phyloP scores from a whole-genome alignment of 1,140 invertebrate species.

The Cyclina sinensis region DNA sequence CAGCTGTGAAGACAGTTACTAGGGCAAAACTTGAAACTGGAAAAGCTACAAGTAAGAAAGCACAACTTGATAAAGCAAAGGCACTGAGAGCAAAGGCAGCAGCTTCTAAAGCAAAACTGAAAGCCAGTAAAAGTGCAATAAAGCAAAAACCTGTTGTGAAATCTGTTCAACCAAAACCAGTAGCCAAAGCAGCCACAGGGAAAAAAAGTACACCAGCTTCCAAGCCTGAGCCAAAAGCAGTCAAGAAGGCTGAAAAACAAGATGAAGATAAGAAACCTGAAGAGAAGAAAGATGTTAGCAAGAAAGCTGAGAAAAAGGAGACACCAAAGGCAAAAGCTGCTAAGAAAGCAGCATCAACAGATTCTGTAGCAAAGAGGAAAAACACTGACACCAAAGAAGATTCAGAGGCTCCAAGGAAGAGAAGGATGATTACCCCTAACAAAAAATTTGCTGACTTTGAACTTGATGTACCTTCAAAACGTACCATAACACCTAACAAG shows the following conservation, averaged over 20 bases:
- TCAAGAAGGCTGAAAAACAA: neutral
- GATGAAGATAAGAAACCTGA: neutral
- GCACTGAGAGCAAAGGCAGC: neutral
- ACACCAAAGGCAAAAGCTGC: neutral
- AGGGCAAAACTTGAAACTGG: conserved; percentile 35
- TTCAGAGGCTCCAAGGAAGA: conserved; percentile 55
- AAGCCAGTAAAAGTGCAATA: conserved; percentile 21
- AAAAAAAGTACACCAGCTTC: conserved; percentile 7
- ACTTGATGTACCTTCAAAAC: conserved; percentile 49
- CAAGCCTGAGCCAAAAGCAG: neutral
- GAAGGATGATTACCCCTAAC: conserved; percentile 61
- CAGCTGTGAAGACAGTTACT: conserved; percentile 9
- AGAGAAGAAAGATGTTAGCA: conserved; percentile 17
- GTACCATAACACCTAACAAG: conserved; percentile 55
- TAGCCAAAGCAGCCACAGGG: neutral
- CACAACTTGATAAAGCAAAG: conserved; percentile 10
- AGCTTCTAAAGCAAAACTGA: conserved; percentile 23
- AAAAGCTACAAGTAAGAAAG: neutral
- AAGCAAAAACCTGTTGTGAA: neutral
- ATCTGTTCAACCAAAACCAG: neutral
- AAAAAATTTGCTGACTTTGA: conserved; percentile 65
- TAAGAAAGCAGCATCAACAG: neutral
- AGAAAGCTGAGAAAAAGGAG: neutral
- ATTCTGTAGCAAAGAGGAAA: conserved; percentile 40
- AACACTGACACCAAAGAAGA: neutral